Evolutionary conservation across 2,888 invertebrate species (phyloP), one percentile per base, ranked within the genome.

Genomic region (Alsophila aescularia): DNA sequence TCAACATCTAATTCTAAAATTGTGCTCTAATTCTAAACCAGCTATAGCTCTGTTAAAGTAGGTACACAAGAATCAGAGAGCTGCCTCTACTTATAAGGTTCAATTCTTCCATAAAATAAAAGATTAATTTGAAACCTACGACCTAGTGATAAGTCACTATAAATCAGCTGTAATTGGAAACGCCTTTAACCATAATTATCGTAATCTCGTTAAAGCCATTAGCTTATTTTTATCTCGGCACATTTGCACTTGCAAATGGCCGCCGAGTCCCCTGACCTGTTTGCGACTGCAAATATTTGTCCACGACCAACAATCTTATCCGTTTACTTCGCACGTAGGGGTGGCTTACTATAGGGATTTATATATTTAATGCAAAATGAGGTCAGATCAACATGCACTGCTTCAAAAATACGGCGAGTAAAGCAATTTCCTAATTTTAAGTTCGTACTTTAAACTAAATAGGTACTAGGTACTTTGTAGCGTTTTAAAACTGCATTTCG

Each of bases 201-300:
- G 67, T 83, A 83, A 86, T 85, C 87, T 82, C 76, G 77, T 83
- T 84, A 79, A 85, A 86, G 76, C 77, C 73, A 67, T 63, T 73
- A 84, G 87, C 87, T 87, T 82, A 87, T 82, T 88, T 87, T 89
- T 88, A 89, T 90, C 89, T 83, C 70, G 81, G 83, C 84, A 88
- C 88, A 86, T 88, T 89, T 86, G 88, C 88, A 87, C 75, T 85
- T 78, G 83, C 86, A 81, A 88, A 88, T 87, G 87, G 87, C 81
- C 79, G 85, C 70, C 67, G 73, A 70, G 72, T 69, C 67, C 82
- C 72, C 81, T 88, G 90, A 87, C 89, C 90, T 68, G 87, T 81
- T 85, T 85, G 81, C 72, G 81, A 78, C 82, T 75, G 80, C 85
- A 88, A 91, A 90, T 89, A 90, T 91, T 90, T 72, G 79, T 72